Evolutionary conservation across 2,113 vertebrate species (phyloP), one percentile per base, ranked within the genome.

Genomic region (Centrocercus urophasianus): DNA sequence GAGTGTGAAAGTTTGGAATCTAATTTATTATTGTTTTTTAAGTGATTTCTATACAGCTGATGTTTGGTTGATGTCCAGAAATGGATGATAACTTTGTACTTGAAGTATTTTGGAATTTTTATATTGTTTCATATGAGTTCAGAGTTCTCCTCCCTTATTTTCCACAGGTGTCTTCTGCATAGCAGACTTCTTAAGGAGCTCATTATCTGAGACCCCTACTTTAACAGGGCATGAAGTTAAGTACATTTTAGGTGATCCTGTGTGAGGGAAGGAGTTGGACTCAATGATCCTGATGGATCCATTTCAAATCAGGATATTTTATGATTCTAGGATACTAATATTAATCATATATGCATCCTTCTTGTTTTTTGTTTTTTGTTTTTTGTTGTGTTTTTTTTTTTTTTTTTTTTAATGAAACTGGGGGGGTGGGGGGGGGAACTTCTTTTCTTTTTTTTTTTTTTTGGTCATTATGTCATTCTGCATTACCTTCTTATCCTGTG

Each of bases 121-220:
- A 27, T 52, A 27, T 52, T 52, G 25, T 52, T 30, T 71, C 52
- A 60, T 14, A 2, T 77, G 15, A 6, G 1, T 59, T 74, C 50
- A 66, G 24, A 10, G 10, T 24, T 90, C 57, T 34, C 42, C 20
- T 61, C 13, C 42, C 6, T 50, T 59, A 14, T 2, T 5, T 70
- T 88, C 6, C 5, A 8, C 18, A 21, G 8, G 1, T 30, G 2
- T 10, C 34, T 2, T 34, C 2, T 22, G 7, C 8, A 15, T 11
- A 86, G 18, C 80, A 2, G 18, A n/a, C 5, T 21, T 47, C 56
- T 86, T 47, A 54, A 71, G 52, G 25, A 63, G 7, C 34, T 6
- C 1, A 20, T n/a, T 28, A 12, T 32, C 19, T 61, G 10, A 57
- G 27, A 27, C 13, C 2, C 7, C 63, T 63, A 20, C 2, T 36